Evolutionary conservation across 2,888 invertebrate genomes (phyloP).

Genomic region (Eucera pruinosa): DNA sequence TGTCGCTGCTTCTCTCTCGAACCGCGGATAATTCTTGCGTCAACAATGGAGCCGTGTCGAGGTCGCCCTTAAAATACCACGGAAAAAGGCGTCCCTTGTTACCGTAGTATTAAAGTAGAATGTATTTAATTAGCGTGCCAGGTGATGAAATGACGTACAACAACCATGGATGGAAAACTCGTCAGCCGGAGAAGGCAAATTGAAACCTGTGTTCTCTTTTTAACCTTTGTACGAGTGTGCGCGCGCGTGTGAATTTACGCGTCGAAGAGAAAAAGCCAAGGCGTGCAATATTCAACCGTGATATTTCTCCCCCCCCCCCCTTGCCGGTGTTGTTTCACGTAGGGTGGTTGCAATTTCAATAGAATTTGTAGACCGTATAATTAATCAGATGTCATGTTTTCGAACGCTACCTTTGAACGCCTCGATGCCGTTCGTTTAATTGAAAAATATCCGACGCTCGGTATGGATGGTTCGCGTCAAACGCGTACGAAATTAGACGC

Average conservation of each 20-base stretch:
- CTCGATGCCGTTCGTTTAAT: not conserved
- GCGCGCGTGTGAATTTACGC: not conserved
- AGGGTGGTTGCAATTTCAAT: conserved; percentile 30
- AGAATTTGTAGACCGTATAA: conserved; percentile 21
- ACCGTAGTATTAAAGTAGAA: conserved; percentile 27
- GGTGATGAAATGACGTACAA: too few species aligned
- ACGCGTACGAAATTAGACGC: not conserved
- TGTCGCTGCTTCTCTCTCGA: not conserved
- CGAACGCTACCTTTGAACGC: conserved; percentile 15
- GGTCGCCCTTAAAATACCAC: not conserved
- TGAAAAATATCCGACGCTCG: conserved; percentile 41
- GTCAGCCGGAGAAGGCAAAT: conserved; percentile 7
- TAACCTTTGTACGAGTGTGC: too few species aligned
- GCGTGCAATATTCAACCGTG: not conserved
- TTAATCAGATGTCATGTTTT: conserved; percentile 48
- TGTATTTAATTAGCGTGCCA: conserved; percentile 42
- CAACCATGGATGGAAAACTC: not conserved
- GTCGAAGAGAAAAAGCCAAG: conserved; percentile 1
- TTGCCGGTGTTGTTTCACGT: not conserved
- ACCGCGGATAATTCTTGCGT: conserved; percentile 36
- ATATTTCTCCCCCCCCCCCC: not conserved
- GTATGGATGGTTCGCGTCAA: not conserved
- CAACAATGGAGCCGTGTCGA: conserved; percentile 26
- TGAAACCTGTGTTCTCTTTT: not conserved
- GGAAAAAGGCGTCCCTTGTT: conserved; percentile 30